Evolutionary conservation across 2,113 vertebrate genomes (phyloP), one percentile per base, ranked within the genome.

Genomic region (Sinocyclocheilus anophthalmus): DNA sequence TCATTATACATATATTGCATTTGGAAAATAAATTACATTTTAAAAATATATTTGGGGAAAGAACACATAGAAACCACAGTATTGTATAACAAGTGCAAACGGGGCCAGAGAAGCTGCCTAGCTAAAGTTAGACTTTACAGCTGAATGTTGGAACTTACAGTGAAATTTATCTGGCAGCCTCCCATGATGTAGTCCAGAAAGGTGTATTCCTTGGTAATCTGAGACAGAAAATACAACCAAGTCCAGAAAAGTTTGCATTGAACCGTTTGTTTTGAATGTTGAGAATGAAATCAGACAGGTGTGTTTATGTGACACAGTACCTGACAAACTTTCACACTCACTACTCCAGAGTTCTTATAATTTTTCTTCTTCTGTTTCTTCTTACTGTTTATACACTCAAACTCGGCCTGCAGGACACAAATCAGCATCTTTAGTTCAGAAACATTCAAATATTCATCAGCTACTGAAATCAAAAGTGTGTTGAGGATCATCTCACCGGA

Each of bases 121-220:
- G 42, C 42, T 42, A 42, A 42, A 42, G 42, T 42, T 42, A 42
- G 42, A 42, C 42, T 42, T 42, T 42, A 42, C 42, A 42, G 8
- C 42, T 42, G 42, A 42, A 42, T 42, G 42, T 42, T 8, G 42
- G 39, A 42, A 42, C 42, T 97, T 93, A 99, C 98, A 5, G 96
- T 99, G 90, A 99, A 99, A 94, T 98, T 99, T 91, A 99, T 93
- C 87, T 99, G 97, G 91, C 97, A 99, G 8, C 98, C 98, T 87
- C 98, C 98, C 97, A 99, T 99, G 78, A 99, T 92, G 85, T 99
- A 99, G 92, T 99, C 97, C 85, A 99, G 94, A 90, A 99, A 99
- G 0, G 96, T 96, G 82, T 96, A 99, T 91, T 98, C 97, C 89
- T 96, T 95, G 88, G 94, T 95, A 85, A 99, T 94, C 98, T 99